These are phyloP conservation scores for Opisthograptis luteolata DNA, from an alignment of 2,888 invertebrate genomes.

Conservation along the genomic window DNA sequence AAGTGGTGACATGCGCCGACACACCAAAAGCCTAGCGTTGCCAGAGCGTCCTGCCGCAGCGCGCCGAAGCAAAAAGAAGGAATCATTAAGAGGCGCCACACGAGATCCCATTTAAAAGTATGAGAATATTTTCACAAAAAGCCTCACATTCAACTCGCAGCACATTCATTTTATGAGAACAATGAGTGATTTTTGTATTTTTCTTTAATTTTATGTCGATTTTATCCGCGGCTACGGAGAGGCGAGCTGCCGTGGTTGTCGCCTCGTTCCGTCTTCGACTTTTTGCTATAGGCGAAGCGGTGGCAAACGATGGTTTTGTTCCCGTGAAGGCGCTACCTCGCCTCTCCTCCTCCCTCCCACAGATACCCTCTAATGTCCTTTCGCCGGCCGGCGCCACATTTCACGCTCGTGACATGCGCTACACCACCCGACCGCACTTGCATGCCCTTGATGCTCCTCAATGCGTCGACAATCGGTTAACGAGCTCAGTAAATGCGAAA, in stretches of 20 bases:
- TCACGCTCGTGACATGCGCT: conserved; percentile 57
- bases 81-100: conserved; percentile 84
- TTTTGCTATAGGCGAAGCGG: conserved; percentile 74
- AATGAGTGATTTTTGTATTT: conserved; percentile 85
- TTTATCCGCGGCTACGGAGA: conserved; percentile 78
- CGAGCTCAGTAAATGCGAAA: conserved; percentile 47
- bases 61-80: conserved; percentile 80
- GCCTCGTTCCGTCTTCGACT: conserved; percentile 79
- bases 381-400: conserved; percentile 65
- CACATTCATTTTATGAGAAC: conserved; percentile 85
- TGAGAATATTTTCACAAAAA: conserved; percentile 84
- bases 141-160: conserved; percentile 82
- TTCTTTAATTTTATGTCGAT: conserved; percentile 84
- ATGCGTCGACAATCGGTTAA: conserved; percentile 48
- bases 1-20: conserved; percentile 77
- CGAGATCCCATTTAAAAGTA: conserved; percentile 84
- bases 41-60: conserved; percentile 60
- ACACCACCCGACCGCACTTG: conserved; percentile 44
- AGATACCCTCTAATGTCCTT: conserved; percentile 41
- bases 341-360: conserved; percentile 44
- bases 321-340: conserved; percentile 58
- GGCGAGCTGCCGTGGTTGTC: conserved; percentile 77
- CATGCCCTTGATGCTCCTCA: conserved; percentile 49
- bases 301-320: conserved; percentile 68
- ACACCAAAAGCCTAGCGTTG: conserved; percentile 77